Conservation (phyloP, 2,888 invertebrate genomes). For the Gymnoscelis rufifasciata region DNA sequence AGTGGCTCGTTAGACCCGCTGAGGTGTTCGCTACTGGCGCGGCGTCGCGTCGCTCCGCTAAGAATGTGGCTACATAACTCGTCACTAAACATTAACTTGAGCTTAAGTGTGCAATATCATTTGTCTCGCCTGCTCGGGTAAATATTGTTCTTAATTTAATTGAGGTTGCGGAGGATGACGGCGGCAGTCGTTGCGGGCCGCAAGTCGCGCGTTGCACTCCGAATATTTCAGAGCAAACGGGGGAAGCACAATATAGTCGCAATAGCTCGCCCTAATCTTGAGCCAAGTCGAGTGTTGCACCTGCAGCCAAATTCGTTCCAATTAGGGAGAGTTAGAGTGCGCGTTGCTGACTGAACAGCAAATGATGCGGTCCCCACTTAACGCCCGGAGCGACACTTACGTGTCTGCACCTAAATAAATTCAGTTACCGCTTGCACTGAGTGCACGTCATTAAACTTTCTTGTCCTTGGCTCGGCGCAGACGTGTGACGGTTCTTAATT, state of each 20-base stretch:
- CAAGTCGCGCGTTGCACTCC: constrained; percentile 69
- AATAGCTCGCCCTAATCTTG: constrained; percentile 76
- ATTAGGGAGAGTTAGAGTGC: constrained; percentile 77
- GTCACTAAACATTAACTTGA: constrained; percentile 65
- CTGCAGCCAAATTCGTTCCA: constrained; percentile 79
- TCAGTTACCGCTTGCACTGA: constrained; percentile 65
- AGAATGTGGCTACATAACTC: constrained; percentile 68
- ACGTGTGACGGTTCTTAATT: constrained; percentile 61
- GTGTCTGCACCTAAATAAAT: constrained; percentile 70
- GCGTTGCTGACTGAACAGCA: constrained; percentile 73
- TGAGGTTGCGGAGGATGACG: constrained; percentile 64
- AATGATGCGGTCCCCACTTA: constrained; percentile 77
- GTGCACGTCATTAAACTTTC: constrained; percentile 73
- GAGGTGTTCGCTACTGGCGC: constrained; percentile 36
- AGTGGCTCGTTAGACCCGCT: constrained; percentile 44
- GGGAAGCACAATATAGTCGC: constrained; percentile 64
- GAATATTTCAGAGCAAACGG: constrained; percentile 71
- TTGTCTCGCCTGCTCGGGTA: constrained; percentile 68
- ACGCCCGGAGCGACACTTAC: constrained; percentile 65
- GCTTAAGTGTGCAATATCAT: constrained; percentile 73
- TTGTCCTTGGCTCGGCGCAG: constrained; percentile 55
- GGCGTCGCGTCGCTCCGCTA: constrained; percentile 48
- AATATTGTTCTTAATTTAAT: constrained; percentile 79
- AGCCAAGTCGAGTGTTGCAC: constrained; percentile 76
- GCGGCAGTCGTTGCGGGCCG: constrained; percentile 49